Conservation (phyloP, 2,797 vertebrate genomes). For the Peromyscus nudipes region DNA sequence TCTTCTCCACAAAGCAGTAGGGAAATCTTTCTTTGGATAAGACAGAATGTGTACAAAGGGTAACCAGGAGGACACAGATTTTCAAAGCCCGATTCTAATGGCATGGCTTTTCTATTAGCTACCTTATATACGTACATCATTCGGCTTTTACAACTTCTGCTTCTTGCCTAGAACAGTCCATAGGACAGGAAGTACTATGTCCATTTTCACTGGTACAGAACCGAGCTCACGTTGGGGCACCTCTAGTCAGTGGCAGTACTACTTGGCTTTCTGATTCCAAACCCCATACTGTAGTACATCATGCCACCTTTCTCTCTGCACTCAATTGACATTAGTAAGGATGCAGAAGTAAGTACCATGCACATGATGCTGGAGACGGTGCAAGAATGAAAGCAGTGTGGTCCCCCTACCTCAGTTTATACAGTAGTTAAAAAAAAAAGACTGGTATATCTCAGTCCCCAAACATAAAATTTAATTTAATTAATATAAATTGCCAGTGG, state of each 20-base stretch:
- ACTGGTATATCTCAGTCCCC: not conserved
- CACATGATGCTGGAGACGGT: not conserved
- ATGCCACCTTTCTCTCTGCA: slow-evolving; percentile 10
- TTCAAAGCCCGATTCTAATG: slow-evolving; percentile 30
- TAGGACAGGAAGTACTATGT: not conserved
- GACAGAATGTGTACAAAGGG: not conserved
- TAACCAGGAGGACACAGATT: not conserved
- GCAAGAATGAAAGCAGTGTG: not conserved
- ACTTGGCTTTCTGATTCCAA: slow-evolving; percentile 36
- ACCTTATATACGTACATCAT: slow-evolving; percentile 3
- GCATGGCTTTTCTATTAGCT: slow-evolving; percentile 25
- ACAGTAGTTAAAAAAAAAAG: not conserved
- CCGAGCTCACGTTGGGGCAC: not conserved
- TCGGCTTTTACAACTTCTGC: slow-evolving; percentile 6
- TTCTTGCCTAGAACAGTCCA: not conserved
- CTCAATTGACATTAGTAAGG: slow-evolving; percentile 41
- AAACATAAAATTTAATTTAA: not conserved
- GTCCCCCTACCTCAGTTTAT: not conserved
- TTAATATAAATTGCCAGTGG: not conserved
- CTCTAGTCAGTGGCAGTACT: not conserved
- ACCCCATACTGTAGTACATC: not conserved
- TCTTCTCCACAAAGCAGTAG: not conserved
- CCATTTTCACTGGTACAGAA: slow-evolving; percentile 42
- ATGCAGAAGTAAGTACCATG: not conserved
- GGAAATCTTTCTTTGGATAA: slow-evolving; percentile 29